phyloP scores from a whole-genome alignment of 2,888 invertebrate species.

The Heliconius charithonia region DNA sequence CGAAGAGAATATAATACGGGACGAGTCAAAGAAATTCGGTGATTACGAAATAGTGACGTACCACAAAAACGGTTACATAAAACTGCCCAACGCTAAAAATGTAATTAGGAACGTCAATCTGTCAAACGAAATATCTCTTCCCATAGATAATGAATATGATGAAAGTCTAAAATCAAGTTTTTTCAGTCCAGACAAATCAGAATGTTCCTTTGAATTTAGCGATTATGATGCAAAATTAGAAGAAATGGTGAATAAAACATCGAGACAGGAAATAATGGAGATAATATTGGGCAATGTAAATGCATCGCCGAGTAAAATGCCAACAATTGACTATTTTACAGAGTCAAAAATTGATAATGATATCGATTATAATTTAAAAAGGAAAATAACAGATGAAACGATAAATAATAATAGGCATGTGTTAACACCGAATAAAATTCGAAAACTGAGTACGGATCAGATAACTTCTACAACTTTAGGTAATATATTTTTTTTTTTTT shows the following conservation, averaged over 20 bases:
- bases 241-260: slow-evolving; percentile 76
- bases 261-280: slow-evolving; percentile 78
- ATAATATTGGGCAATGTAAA: slow-evolving; percentile 77
- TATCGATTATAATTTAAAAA: slow-evolving; percentile 59
- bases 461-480: slow-evolving; percentile 78
- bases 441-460: slow-evolving; percentile 72
- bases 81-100: slow-evolving; percentile 58
- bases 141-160: slow-evolving; percentile 57
- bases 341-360: slow-evolving; percentile 65
- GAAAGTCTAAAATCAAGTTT: slow-evolving; percentile 48
- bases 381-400: slow-evolving; percentile 61
- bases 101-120: slow-evolving; percentile 67
- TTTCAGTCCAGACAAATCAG: slow-evolving; percentile 76
- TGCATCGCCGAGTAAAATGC: slow-evolving; percentile 64
- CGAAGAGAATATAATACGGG: slow-evolving; percentile 68
- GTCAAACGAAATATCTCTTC: slow-evolving; percentile 66
- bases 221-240: slow-evolving; percentile 77
- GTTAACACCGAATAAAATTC: slow-evolving; percentile 68
- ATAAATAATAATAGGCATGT: slow-evolving; percentile 70
- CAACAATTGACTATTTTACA: slow-evolving; percentile 69
- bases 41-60: slow-evolving; percentile 69
- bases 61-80: slow-evolving; percentile 69
- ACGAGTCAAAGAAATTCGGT: slow-evolving; percentile 63
- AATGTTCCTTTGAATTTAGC: slow-evolving; percentile 75
- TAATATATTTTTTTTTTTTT: slow-evolving; percentile 43